phyloP scores from a whole-genome alignment of 2,888 invertebrate genomes.

The Rhogogaster chlorosoma region DNA sequence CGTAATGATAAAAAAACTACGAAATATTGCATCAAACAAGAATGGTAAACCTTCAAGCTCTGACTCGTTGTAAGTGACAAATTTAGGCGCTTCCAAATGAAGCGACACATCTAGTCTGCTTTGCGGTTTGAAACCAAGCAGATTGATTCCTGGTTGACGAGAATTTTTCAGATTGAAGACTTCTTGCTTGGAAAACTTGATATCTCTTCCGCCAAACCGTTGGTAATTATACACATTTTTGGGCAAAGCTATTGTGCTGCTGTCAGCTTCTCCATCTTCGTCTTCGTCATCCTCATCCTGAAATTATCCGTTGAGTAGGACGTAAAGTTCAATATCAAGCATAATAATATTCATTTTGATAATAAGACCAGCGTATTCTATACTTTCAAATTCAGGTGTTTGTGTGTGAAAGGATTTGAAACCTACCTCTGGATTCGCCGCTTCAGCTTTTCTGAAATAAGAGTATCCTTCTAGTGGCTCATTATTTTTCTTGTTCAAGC shows the following conservation, averaged over 20 bases:
- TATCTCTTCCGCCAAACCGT: slow-evolving; percentile 53
- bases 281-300: slow-evolving; percentile 5
- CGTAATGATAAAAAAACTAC: not conserved
- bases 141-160: slow-evolving; percentile 56
- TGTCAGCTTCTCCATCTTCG: not conserved
- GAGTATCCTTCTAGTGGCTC: slow-evolving; percentile 56
- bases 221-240: slow-evolving; percentile 39
- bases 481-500: slow-evolving; percentile 59
- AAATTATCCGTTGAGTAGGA: not conserved
- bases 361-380: not conserved
- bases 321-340: not conserved
- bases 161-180: slow-evolving; percentile 15
- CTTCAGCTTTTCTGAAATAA: slow-evolving; percentile 46
- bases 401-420: not conserved
- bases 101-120: slow-evolving; percentile 52
- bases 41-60: slow-evolving; percentile 24
- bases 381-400: not conserved
- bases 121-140: slow-evolving; percentile 60
- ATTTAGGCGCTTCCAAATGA: slow-evolving; percentile 57
- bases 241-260: slow-evolving; percentile 3
- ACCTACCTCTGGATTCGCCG: slow-evolving; percentile 3
- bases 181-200: slow-evolving; percentile 59
- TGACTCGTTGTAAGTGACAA: slow-evolving; percentile 51
- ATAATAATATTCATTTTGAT: not conserved
- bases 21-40: not conserved